A percentile compares a stretch with the other conserved stretches of the same genome.
Conservation (phyloP, 2,113 vertebrate species). For the Entosphenus tridentatus region DNA sequence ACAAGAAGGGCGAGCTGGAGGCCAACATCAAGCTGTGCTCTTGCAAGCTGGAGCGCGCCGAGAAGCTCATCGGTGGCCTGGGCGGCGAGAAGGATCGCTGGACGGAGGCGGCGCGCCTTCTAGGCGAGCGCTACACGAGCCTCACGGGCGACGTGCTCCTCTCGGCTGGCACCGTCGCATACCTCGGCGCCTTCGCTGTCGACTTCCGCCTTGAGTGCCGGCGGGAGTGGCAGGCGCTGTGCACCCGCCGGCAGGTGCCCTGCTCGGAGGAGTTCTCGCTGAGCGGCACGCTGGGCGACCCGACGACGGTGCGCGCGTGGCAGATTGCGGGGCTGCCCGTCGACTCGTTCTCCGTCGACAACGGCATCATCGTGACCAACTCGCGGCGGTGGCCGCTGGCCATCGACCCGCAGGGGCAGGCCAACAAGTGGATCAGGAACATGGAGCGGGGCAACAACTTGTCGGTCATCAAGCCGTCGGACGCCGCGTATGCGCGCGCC, state of each 20-base stretch:
- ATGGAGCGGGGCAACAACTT: slow-evolving; percentile 63
- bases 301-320: slow-evolving; percentile 53
- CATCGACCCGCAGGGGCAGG: slow-evolving; percentile 80
- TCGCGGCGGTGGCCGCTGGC: slow-evolving; percentile 66
- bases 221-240: slow-evolving; percentile 36
- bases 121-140: slow-evolving; percentile 36
- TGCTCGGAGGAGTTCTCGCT: slow-evolving; percentile 49
- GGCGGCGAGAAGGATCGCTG: slow-evolving; percentile 71
- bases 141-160: slow-evolving; percentile 59
- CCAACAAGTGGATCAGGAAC: slow-evolving; percentile 81
- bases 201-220: slow-evolving; percentile 49
- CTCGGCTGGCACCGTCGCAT: slow-evolving; percentile 52
- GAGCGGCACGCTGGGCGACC: slow-evolving; percentile 41
- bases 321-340: slow-evolving; percentile 59
- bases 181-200: slow-evolving; percentile 60
- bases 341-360: slow-evolving; percentile 68
- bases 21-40: slow-evolving; percentile 60
- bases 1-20: slow-evolving; percentile 35
- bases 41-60: slow-evolving; percentile 49
- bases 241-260: slow-evolving; percentile 34
- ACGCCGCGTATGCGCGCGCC: slow-evolving; percentile 37
- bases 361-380: slow-evolving; percentile 64
- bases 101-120: slow-evolving; percentile 41
- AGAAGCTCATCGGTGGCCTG: slow-evolving; percentile 57
- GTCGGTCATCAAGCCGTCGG: slow-evolving; percentile 49